phyloP scores from a whole-genome alignment of 2,797 vertebrate species.

The Nyctibius grandis region DNA sequence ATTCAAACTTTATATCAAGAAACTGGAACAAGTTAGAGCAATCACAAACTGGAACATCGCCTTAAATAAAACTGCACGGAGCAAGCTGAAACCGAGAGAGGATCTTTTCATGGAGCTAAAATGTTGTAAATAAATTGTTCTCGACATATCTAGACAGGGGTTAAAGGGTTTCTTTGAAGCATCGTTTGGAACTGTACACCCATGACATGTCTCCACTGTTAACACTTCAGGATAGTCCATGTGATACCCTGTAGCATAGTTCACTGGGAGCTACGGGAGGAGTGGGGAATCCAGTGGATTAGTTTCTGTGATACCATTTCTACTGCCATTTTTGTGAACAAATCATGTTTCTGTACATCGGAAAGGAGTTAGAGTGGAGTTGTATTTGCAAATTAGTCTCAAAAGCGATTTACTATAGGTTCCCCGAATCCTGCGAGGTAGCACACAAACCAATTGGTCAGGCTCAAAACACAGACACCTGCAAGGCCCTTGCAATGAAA shows the following conservation, averaged over 20 bases:
- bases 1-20: slow-evolving; percentile 81
- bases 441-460: slow-evolving; percentile 62
- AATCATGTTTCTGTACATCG: slow-evolving; percentile 77
- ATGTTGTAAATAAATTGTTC: slow-evolving; percentile 94
- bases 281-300: slow-evolving; percentile 70
- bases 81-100: slow-evolving; percentile 80
- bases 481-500: slow-evolving; percentile 46
- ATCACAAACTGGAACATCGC: slow-evolving; percentile 92
- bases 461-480: slow-evolving; percentile 25
- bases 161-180: slow-evolving; percentile 81
- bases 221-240: slow-evolving; percentile 64
- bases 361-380: slow-evolving; percentile 64
- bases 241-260: slow-evolving; percentile 56
- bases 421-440: slow-evolving; percentile 62
- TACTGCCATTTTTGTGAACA: slow-evolving; percentile 79
- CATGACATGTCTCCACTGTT: slow-evolving; percentile 71
- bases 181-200: slow-evolving; percentile 67
- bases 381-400: slow-evolving; percentile 70
- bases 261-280: slow-evolving; percentile 57
- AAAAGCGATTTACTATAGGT: slow-evolving; percentile 66
- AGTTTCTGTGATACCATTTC: slow-evolving; percentile 74
- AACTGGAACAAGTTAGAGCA: slow-evolving; percentile 78
- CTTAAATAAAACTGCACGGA: slow-evolving; percentile 94
- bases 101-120: slow-evolving; percentile 86
- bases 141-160: slow-evolving; percentile 82